Base-by-base conservation (phyloP, 2,888 invertebrate genomes). In the Agrotis exclamationis region DNA sequence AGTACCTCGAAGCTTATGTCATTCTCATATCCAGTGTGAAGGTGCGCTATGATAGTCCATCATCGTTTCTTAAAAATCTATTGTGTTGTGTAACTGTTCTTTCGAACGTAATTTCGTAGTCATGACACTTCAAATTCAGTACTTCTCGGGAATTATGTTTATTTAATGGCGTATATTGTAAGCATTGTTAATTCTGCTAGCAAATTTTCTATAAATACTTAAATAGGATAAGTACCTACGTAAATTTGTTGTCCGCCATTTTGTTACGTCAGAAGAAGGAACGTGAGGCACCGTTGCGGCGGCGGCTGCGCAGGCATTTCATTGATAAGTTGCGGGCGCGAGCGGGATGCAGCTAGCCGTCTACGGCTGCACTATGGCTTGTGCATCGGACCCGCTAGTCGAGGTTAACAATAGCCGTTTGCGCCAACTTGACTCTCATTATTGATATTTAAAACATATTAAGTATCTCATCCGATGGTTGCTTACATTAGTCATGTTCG, bases 301-400 rank as follows among this genome's bases (percentile, higher is more conserved):
- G 89, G 86, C 87, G 86, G 85, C 86, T 88, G 88, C 89, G 89
- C 89, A 93, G 92, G 93, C 92, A 94, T 95, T 94, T 93, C 95
- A 95, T 95, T 95, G 95, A 95, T 95, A 95, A 95, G 88, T 93
- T 87, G 91, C 86, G 90, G 88, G 91, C 91, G 92, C 86, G 93
- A 93, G 93, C 90, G 92, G 93, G 94, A 94, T 92, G 91, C 91
- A 91, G 87, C 91, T 93, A 93, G 86, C 79, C 74, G 80, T 84
- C 86, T 83, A 87, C 81, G 85, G 79, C 77, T 88, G 84, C 80
- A 86, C 88, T 86, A 80, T 85, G 78, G 59, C 54, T 82, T 84
- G 76, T 76, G 76, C 85, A 80, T 76, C 72, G 73, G 80, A 85
- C 85, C 83, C 86, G 85, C 86, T 86, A 85, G 67, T 72, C 86